Base-by-base conservation (phyloP, 2,113 vertebrate species). In the Cettia cetti region DNA sequence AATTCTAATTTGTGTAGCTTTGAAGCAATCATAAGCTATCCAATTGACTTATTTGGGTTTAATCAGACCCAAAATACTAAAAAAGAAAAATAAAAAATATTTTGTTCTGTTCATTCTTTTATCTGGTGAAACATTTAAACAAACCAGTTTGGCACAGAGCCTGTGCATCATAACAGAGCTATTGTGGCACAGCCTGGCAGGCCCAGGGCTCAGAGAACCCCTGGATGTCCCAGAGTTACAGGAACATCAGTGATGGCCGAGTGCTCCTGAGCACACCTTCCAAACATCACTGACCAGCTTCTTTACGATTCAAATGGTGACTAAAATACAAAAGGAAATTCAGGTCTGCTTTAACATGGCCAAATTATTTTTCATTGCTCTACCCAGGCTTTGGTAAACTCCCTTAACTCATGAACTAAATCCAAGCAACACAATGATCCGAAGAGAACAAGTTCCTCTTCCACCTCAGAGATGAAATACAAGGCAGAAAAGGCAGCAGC, bases 401-500 rank as follows among this genome's bases (percentile, higher is more conserved):
- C 42, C 50, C 45, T 45, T n/a, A 42, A 63, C 39, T 53, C n/a
- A 11, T 3, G 7, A 59, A 26, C 69, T 60, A 91, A 95, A 92
- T 44, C 22, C 65, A 72, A 33, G 81, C 78, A 76, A 64, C 13
- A 20, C 16, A 86, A 52, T 6, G 42, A 95, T 60, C 57, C 31
- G 56, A 95, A 83, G 54, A 94, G 66, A 71, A 70, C 59, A 61
- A 82, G 57, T 37, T 89, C 40, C 94, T 80, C 35, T 23, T 76
- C 86, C 35, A 68, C 45, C 54, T 68, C 52, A 47, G 56, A 89
- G 89, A 57, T 82, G 64, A 92, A 93, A 93, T 28, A 75, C 59
- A 76, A 88, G 93, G 71, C 71, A 60, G 44, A 69, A 88, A 85
- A 57, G 31, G 86, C 87, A 97, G 86, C 68, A 95, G 90, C 86